Evolutionary conservation across 1,140 invertebrate genomes (phyloP).

Genomic region (Bombus turneri): DNA sequence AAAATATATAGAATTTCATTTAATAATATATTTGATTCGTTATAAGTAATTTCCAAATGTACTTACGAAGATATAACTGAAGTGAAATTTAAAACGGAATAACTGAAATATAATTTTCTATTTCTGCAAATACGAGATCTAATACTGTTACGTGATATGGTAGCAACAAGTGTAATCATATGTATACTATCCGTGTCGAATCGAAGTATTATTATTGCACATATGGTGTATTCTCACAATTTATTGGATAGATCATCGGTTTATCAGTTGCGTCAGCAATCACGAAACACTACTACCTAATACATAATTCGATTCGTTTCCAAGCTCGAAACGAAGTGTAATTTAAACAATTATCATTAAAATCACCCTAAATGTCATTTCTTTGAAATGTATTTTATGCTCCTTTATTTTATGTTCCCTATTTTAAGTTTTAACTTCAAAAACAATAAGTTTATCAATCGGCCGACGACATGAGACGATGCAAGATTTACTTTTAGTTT

Average conservation of each 20-base stretch:
- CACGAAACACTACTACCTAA: neutral
- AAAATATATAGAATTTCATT: neutral
- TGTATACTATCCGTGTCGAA: neutral
- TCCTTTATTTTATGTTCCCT: no score
- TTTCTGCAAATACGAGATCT: neutral
- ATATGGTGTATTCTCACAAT: slow-evolving; percentile 23
- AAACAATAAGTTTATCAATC: neutral
- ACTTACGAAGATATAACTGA: neutral
- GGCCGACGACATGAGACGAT: neutral
- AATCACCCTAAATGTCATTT: neutral
- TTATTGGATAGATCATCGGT: slow-evolving; percentile 26
- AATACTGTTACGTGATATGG: slow-evolving; percentile 2
- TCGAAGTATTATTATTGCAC: neutral
- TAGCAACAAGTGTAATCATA: neutral
- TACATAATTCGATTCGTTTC: neutral
- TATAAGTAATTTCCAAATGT: neutral
- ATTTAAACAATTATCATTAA: neutral
- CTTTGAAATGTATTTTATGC: neutral
- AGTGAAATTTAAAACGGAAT: neutral
- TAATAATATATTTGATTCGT: neutral
- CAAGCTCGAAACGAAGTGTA: no score
- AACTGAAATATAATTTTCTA: neutral
- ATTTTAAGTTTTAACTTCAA: neutral
- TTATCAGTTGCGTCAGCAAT: neutral
- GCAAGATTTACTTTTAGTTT: neutral